Conservation (phyloP, 1,140 invertebrate genomes). For the Bombus breviceps region DNA sequence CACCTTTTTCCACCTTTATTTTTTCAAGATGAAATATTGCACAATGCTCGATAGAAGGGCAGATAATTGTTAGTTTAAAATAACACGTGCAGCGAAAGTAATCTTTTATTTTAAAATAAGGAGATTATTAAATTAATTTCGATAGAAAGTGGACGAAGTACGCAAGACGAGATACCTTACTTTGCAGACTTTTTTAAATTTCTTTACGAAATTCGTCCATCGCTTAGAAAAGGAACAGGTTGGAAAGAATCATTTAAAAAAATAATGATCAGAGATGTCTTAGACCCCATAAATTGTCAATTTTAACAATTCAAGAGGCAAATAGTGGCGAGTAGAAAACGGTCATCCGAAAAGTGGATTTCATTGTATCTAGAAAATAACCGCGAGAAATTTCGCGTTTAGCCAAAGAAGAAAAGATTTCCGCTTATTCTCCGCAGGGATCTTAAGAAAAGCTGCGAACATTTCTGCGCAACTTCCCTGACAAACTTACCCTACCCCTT, state of each 20-base stretch:
- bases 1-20: background rate
- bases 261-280: background rate
- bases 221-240: no score
- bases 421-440: slow-evolving; percentile 31
- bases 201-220: no score
- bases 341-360: background rate
- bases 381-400: slow-evolving; percentile 27
- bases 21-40: background rate
- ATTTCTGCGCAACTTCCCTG: slow-evolving; percentile 52
- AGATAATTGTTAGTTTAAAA: background rate
- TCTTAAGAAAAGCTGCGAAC: slow-evolving; percentile 62
- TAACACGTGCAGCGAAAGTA: background rate
- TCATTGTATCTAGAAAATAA: slow-evolving; percentile 11
- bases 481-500: slow-evolving; percentile 40
- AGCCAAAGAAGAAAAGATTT: slow-evolving; percentile 35
- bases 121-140: background rate
- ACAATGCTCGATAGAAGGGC: no score
- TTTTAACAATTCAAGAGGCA: background rate
- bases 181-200: no score
- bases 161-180: no score
- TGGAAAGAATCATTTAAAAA: background rate
- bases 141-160: background rate
- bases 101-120: background rate
- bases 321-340: background rate
- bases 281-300: background rate